These are phyloP conservation scores for Anolis sagrei DNA, from an alignment of 2,113 vertebrate species.

Conservation along the genomic window DNA sequence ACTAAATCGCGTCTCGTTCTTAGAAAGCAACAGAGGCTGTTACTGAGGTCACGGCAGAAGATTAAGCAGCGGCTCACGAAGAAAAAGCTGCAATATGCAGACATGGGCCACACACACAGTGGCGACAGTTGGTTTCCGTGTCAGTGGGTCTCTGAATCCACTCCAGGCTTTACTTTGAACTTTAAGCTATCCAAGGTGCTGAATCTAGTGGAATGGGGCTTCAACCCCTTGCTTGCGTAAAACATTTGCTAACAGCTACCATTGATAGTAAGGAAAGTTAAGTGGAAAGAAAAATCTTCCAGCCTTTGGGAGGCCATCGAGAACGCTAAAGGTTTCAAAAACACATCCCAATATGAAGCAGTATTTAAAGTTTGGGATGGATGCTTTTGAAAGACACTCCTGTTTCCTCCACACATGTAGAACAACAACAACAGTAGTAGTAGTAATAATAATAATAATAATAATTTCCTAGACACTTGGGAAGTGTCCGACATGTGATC, in stretches of 20 bases:
- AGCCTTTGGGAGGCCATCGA: too few relatives aligned
- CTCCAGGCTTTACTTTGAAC: too few relatives aligned
- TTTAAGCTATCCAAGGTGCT: too few relatives aligned
- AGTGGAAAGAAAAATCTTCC: neutral
- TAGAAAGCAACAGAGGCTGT: slow-evolving; percentile 67
- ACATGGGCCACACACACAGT: neutral
- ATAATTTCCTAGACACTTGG: too few relatives aligned
- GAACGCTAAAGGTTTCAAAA: neutral
- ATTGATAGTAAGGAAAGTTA: neutral
- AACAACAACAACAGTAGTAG: too few relatives aligned
- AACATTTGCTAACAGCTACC: too few relatives aligned
- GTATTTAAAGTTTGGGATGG: neutral
- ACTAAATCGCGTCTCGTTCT: slow-evolving; percentile 71
- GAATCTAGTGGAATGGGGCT: too few relatives aligned
- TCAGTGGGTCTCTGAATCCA: too few relatives aligned
- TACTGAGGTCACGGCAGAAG: neutral
- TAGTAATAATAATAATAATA: too few relatives aligned
- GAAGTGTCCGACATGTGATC: too few relatives aligned
- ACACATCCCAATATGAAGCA: neutral
- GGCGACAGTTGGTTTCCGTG: too few relatives aligned
- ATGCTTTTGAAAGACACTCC: neutral
- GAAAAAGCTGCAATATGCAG: neutral
- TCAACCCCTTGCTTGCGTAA: too few relatives aligned
- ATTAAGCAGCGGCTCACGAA: accelerated
- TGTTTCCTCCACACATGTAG: neutral